Base-by-base conservation (phyloP, 2,888 invertebrate genomes). In the Eupithecia insigniata region DNA sequence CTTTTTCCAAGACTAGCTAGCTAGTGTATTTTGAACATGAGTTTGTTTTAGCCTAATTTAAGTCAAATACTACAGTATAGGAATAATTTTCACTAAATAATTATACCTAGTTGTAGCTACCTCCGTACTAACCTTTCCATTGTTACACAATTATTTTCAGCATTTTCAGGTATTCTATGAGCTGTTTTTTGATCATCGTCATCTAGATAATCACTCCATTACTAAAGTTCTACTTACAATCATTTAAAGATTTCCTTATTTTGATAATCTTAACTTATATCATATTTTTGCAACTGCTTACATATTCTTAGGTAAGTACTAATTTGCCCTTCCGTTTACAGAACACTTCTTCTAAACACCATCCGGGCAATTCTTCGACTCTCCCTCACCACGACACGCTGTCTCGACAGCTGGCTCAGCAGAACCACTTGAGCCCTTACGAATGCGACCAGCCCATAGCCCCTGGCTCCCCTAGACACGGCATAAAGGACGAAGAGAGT, bases 281-380 rank as follows among this genome's bases (percentile, higher is more conserved):
- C 18, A 28, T 58, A 28, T 28, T 28, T 58, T 58, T 16, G 16
- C 32, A 12, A n/a, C 8, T 5, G 12, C 34, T n/a, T 22, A 32
- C n/a, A n/a, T 34, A 62, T n/a, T 5, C 3, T 14, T 12, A 64
- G 14, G 6, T 12, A 64, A 6, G 6, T 36, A 32, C 32, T 68
- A 66, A 74, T 32, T 7, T 28, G 6, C 30, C 28, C n/a, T 62
- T 28, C 72, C 78, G 81, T 86, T 90, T 91, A 82, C 96, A 97
- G 97, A 97, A 96, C 96, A 97, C 96, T 96, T 97, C 97, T 96
- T 97, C 96, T 97, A 97, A 97, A 89, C 96, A 96, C 81, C 96
- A 93, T 76, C 96, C 92, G 93, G 96, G 85, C 92, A 96, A 87
- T 95, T 96, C 87, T 89, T 96, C 94, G 93, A 97, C 93, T 91